These are phyloP conservation scores for Cinclus mexicanus DNA, from an alignment of 2,113 vertebrate species.

Conservation along the genomic window DNA sequence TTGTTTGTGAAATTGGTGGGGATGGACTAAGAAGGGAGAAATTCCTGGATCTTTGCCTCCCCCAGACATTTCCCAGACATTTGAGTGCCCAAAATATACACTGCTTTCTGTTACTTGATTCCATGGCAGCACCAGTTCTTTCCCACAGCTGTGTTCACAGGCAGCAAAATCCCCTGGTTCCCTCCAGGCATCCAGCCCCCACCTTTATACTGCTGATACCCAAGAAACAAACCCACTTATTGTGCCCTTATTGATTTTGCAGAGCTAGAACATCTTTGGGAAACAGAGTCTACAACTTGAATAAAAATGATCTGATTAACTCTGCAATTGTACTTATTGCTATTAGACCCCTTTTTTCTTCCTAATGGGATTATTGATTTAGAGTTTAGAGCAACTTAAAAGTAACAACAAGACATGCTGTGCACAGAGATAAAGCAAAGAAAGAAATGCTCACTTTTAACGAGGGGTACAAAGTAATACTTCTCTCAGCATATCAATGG, in stretches of 20 bases:
- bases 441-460: background rate
- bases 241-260: background rate
- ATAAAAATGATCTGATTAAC: constrained; percentile 60
- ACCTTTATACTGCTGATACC: background rate
- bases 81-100: background rate
- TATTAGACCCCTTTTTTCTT: background rate
- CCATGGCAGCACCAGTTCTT: background rate
- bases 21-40: background rate
- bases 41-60: constrained; percentile 9
- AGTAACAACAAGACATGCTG: background rate
- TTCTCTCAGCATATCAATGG: background rate
- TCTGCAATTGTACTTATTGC: constrained; percentile 56
- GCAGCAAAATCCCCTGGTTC: background rate
- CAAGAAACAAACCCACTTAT: constrained; percentile 2
- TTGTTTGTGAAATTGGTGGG: background rate
- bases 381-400: background rate
- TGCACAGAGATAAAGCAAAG: background rate
- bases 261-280: background rate
- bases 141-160: background rate
- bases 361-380: constrained; percentile 63
- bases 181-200: background rate
- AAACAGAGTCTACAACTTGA: background rate
- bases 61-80: background rate
- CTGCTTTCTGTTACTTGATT: background rate
- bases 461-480: background rate